Percentiles rank a stretch among this genome's conserved stretches.
Conservation (phyloP, 2,888 invertebrate species). For the Ceratothoa steindachneri region DNA sequence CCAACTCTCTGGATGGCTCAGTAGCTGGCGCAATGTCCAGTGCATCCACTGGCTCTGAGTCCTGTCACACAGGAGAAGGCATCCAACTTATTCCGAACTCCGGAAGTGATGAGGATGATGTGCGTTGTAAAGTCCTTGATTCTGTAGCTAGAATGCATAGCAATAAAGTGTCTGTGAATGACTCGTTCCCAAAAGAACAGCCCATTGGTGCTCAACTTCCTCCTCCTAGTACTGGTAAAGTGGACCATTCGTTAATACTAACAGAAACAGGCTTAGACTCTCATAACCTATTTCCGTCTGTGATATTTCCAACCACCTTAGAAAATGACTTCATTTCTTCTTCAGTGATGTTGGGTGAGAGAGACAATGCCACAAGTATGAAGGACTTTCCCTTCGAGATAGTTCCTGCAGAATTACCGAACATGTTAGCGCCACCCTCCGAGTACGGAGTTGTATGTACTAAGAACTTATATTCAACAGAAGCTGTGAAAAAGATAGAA, state of each 20-base stretch:
- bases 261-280: neutral
- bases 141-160: neutral
- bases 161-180: neutral
- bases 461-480: neutral
- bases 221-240: neutral
- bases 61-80: neutral
- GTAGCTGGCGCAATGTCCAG: neutral
- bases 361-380: neutral
- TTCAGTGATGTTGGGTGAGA: neutral
- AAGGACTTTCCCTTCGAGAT: constrained; percentile 10
- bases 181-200: neutral
- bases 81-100: neutral
- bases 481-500: constrained; percentile 51
- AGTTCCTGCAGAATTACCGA: neutral
- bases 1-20: constrained; percentile 32
- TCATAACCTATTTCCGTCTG: neutral
- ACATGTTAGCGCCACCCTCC: neutral
- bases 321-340: neutral
- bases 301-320: constrained; percentile 1
- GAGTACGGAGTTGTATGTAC: neutral
- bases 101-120: neutral
- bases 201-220: neutral
- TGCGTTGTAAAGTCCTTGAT: neutral
- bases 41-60: neutral
- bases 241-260: neutral